phyloP scores from a whole-genome alignment of 2,113 vertebrate genomes.

The Oreochromis spilurus region DNA sequence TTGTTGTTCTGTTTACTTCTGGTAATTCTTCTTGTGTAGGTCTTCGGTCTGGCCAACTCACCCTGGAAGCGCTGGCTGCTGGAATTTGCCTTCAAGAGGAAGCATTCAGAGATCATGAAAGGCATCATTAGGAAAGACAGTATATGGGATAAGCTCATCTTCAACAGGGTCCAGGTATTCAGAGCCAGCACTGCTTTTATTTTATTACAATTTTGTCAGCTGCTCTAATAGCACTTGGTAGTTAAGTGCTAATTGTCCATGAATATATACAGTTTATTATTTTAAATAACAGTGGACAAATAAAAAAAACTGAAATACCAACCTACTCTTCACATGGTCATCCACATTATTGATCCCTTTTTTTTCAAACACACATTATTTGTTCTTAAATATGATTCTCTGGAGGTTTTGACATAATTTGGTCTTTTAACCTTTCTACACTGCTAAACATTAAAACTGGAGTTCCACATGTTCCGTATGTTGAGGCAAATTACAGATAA shows the following conservation, averaged over 20 bases:
- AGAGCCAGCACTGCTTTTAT: background rate
- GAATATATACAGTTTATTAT: background rate
- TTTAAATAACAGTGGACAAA: background rate
- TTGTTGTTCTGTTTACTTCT: background rate
- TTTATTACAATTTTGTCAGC: background rate
- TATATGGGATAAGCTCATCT: conserved; percentile 92
- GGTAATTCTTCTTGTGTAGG: conserved; percentile 64
- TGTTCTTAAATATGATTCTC: background rate
- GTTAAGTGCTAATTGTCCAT: background rate
- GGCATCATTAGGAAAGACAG: conserved; percentile 89
- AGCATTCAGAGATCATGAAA: conserved; percentile 85
- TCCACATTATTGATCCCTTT: background rate
- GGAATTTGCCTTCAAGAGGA: conserved; percentile 88
- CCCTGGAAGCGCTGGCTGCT: conserved; percentile 88
- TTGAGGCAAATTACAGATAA: too few relatives aligned
- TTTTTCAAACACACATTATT: background rate
- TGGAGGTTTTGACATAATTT: too few relatives aligned
- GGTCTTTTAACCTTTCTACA: too few relatives aligned
- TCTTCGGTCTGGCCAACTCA: conserved; percentile 87
- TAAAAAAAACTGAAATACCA: background rate
- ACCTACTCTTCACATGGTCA: background rate
- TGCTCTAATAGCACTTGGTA: background rate
- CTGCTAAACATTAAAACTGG: too few relatives aligned
- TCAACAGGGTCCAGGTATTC: conserved; percentile 90
- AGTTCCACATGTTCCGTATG: too few relatives aligned